Base-by-base conservation (phyloP, 2,113 vertebrate species). In the Atherinomorus stipes region DNA sequence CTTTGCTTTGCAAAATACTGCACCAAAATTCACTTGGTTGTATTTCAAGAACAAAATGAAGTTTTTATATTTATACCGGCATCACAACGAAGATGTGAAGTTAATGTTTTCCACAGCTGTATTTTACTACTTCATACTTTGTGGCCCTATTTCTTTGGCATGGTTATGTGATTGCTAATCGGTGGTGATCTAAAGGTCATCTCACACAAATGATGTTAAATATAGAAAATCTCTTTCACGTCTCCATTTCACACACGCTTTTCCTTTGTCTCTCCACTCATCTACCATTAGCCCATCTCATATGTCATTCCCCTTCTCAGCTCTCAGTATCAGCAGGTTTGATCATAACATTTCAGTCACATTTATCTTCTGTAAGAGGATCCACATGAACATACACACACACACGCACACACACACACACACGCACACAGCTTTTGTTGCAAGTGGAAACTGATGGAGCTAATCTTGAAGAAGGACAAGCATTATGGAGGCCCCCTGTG, bases 301-400 rank as follows among this genome's bases (percentile, higher is more conserved):
- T 44, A 51, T 75, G 44, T 64, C 47, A 52, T 21, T 37, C 4
- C 59, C 23, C n/a, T 11, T 68, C 47, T 71, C 65, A 47, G 70
- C 23, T 76, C 65, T 73, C 76, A 76, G 65, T 85, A 57, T 72
- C 61, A 64, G 51, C 76, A 77, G 64, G 71, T 74, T 85, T 80
- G 81, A 88, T 90, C 81, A 79, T 65, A 68, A 76, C 73, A 87
- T 72, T 81, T 86, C 64, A 85, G 38, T 80, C 70, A 81, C 34
- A 85, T 71, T 66, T 64, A 73, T 80, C 74, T 58, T 74, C 71
- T 37, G 54, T 74, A 70, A 83, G 62, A 49, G 47, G 71, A 80
- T 74, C 44, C 72, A 45, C 53, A 25, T 54, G 15, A 59, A 78
- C 58, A 50, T 66, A 57, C 42, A 51, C 64, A 50, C 44, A 60